phyloP scores from a whole-genome alignment of 2,113 vertebrate genomes.

The Sterna hirundo region DNA sequence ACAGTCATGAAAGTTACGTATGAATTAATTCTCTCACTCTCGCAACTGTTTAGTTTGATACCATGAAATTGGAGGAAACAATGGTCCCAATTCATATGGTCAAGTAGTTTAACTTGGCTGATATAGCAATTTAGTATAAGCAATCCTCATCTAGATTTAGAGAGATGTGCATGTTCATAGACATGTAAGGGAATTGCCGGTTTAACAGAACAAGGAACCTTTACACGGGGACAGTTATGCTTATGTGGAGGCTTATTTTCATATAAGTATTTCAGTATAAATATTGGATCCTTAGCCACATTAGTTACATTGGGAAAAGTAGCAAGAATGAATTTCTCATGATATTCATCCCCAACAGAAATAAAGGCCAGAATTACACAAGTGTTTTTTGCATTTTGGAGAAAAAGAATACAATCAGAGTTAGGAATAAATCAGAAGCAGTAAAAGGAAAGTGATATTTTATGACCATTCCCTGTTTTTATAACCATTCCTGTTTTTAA shows the following conservation, averaged over 20 bases:
- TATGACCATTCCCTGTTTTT: background rate
- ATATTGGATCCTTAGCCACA: background rate
- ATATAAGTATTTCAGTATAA: background rate
- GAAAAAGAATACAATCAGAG: background rate
- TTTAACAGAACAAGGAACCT: background rate
- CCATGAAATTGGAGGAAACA: slow-evolving; percentile 13
- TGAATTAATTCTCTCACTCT: background rate
- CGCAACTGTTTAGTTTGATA: background rate
- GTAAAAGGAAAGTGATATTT: background rate
- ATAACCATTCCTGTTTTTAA: background rate
- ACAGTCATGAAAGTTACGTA: background rate
- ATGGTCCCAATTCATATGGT: background rate
- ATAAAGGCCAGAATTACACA: background rate
- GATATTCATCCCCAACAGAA: background rate
- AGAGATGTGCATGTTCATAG: background rate
- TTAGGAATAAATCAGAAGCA: background rate
- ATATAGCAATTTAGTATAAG: background rate
- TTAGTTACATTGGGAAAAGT: background rate
- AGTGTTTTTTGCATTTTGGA: background rate
- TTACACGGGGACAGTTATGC: background rate
- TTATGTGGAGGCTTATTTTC: background rate
- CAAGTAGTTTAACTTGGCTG: background rate
- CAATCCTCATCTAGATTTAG: background rate
- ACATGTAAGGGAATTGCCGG: background rate
- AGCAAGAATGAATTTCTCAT: background rate